Evolutionary conservation across 1,140 invertebrate genomes (phyloP), one percentile per base, ranked within the genome.

Genomic region (Euura lappo): DNA sequence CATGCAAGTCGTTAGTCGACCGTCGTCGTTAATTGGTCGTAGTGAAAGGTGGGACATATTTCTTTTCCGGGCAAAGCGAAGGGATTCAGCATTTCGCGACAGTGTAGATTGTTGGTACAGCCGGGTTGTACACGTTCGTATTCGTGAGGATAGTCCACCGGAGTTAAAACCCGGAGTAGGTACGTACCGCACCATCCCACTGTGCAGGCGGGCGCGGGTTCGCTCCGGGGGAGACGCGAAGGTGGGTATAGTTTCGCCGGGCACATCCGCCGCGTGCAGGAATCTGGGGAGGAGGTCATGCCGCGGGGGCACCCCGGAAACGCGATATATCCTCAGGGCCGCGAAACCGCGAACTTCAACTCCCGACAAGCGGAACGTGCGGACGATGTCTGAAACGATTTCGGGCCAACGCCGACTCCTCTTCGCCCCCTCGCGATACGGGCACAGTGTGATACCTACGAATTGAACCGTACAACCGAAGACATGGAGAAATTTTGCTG

Each of bases 301-400:
- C 45, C 76, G 66, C 71, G 75, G 69, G 77, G 75, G 72, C 79
- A 80, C 77, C 75, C 69, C 79, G 79, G 79, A 80, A 80, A 74
- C 72, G 77, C 71, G 79, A 80, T 80, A 78, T 78, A 80, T 80
- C 72, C 78, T 70, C 43, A 46, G 45, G 51, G 45, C 45, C 42
- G 68, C 68, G 45, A 13, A n/a, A 45, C 43, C 45, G 42, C 44
- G 66, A 43, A n/a, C 51, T 60, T 42, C 13, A n/a, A n/a, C 7
- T 7, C 44, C 43, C n/a, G 43, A 44, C 68, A 8, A n/a, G 44
- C n/a, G n/a, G 28, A 45, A 43, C 28, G 66, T 44, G 66, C 28
- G 11, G 66, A 44, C 66, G 66, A 68, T 68, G 66, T 10, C 65
- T 11, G 65, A 64, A 78, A 77, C 10, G 69, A 45, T 71, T 51